Evolutionary conservation across 2,113 vertebrate species (phyloP).

Genomic region (Struthidea cinerea): DNA sequence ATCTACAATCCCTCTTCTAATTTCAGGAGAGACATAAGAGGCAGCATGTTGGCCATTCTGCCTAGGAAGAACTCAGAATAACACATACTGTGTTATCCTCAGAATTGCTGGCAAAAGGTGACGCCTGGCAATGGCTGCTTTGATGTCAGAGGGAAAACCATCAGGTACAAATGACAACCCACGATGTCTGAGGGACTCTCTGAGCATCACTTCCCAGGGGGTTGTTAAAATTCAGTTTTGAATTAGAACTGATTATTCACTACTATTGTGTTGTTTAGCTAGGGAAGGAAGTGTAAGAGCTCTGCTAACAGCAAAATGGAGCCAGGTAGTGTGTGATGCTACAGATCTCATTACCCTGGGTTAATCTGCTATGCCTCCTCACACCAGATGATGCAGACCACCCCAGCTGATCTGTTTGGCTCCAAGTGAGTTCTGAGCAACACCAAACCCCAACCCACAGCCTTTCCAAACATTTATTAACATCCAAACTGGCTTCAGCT

Average conservation of each 20-base stretch:
- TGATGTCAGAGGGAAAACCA: not conserved
- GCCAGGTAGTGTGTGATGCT: not conserved
- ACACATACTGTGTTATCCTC: not conserved
- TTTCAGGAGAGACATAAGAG: not conserved
- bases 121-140: not conserved
- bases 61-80: not conserved
- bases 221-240: not conserved
- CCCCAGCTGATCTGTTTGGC: not conserved
- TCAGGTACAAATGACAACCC: not conserved
- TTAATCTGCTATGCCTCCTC: constrained; percentile 7
- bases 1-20: not conserved
- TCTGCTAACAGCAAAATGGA: not conserved
- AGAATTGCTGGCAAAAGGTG: not conserved
- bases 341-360: not conserved
- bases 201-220: not conserved
- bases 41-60: not conserved
- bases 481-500: constrained; percentile 19
- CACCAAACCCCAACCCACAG: not conserved
- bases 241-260: not conserved
- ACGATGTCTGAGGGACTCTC: not conserved
- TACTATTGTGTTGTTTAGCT: not conserved
- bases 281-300: not conserved
- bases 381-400: not conserved
- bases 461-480: constrained; percentile 13
- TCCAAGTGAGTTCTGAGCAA: not conserved